Evolutionary conservation across 2,888 invertebrate species (phyloP).

Genomic region (Cybosia mesomella): DNA sequence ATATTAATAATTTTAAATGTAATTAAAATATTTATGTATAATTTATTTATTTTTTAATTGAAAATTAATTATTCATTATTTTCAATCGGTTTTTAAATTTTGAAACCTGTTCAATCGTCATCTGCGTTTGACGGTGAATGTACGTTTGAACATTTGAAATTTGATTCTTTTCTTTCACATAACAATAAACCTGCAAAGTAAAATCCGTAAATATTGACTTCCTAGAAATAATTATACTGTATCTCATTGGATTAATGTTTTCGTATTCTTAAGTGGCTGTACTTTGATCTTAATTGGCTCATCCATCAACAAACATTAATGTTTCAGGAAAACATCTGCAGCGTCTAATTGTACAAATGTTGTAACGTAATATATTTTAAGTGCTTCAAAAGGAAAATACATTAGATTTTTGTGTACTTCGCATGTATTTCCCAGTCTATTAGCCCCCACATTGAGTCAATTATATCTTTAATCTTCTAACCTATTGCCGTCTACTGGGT

Average conservation of each 20-base stretch:
- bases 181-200: not conserved
- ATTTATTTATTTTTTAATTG: too few species aligned
- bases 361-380: not conserved
- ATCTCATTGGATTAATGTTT: constrained; percentile 5
- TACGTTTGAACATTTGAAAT: not conserved
- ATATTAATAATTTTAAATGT: too few species aligned
- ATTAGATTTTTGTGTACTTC: not conserved
- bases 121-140: too few species aligned
- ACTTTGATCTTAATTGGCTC: constrained; percentile 12
- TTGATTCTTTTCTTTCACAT: not conserved
- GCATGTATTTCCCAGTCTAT: not conserved
- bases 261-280: constrained; percentile 8
- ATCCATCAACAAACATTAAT: constrained; percentile 11
- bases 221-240: not conserved
- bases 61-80: too few species aligned
- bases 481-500: not conserved
- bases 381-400: not conserved
- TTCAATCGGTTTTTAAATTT: too few species aligned
- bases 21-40: too few species aligned
- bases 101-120: too few species aligned
- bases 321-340: constrained; percentile 3
- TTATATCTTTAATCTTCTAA: not conserved
- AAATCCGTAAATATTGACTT: not conserved
- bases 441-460: not conserved
- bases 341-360: constrained; percentile 1